A percentile compares a stretch with the other conserved stretches of the same genome.
Evolutionary conservation across 2,888 invertebrate species (phyloP).

Genomic region (Rutpela maculata): DNA sequence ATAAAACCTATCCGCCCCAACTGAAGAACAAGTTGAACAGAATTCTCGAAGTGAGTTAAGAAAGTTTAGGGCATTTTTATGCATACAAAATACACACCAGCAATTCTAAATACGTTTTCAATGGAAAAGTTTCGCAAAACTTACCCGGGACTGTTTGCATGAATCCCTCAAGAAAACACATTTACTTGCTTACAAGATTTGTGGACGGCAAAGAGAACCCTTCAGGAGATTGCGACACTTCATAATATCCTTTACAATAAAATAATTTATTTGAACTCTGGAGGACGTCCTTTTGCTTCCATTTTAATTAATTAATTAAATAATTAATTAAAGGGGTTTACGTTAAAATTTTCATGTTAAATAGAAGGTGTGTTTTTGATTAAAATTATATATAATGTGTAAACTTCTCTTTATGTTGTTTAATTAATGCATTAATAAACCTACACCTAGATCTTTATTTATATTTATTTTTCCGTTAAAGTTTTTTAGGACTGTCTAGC

Average conservation of each 20-base stretch:
- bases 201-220: slow-evolving; percentile 11
- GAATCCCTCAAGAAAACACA: slow-evolving; percentile 25
- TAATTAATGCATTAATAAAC: background rate
- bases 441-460: too few species aligned
- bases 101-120: slow-evolving; percentile 43
- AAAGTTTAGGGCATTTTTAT: slow-evolving; percentile 25
- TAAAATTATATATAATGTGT: too few species aligned
- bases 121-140: slow-evolving; percentile 41
- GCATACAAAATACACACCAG: slow-evolving; percentile 39
- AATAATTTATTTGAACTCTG: slow-evolving; percentile 18
- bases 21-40: slow-evolving; percentile 11
- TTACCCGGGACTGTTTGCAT: slow-evolving; percentile 28
- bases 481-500: too few species aligned
- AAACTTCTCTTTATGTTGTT: background rate
- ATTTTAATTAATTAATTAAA: slow-evolving; percentile 27
- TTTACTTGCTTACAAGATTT: slow-evolving; percentile 36
- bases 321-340: slow-evolving; percentile 23
- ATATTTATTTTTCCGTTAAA: too few species aligned
- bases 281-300: slow-evolving; percentile 11
- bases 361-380: background rate
- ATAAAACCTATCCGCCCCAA: background rate
- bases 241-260: slow-evolving; percentile 19
- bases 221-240: background rate
- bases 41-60: slow-evolving; percentile 13
- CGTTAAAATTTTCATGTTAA: background rate